Evolutionary conservation across 53 echinoderm and acorn worm species (phyloP).

Genomic region (Temnopleurus reevesii): DNA sequence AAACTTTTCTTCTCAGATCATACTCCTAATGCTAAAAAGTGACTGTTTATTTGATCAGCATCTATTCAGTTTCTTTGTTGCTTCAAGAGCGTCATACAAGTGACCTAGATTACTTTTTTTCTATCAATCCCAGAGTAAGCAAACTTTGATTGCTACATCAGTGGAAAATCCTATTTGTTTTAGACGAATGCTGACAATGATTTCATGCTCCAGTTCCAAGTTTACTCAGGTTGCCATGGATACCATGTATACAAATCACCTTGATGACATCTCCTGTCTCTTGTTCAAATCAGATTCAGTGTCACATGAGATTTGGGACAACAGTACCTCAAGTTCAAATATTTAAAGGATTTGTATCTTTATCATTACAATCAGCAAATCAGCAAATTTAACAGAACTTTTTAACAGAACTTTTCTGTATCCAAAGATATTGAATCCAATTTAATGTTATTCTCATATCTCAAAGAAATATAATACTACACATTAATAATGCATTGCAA

Average conservation of each 20-base stretch:
- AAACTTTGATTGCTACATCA: neutral
- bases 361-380: too few species aligned
- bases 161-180: neutral
- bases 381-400: too few species aligned
- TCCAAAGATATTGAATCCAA: too few species aligned
- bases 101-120: neutral
- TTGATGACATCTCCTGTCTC: neutral
- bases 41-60: constrained; percentile 19
- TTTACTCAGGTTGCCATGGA: neutral
- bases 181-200: neutral
- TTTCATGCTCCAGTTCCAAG: neutral
- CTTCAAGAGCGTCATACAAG: neutral
- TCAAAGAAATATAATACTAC: too few species aligned
- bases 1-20: too few species aligned
- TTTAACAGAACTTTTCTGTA: too few species aligned
- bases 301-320: neutral
- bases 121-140: neutral
- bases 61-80: neutral
- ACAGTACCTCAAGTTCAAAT: neutral
- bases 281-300: neutral
- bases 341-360: too few species aligned
- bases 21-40: too few species aligned
- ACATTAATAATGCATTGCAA: too few species aligned
- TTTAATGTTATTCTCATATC: too few species aligned
- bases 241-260: neutral